Conservation (phyloP, 2,113 vertebrate species). For the Alethe diademata region DNA sequence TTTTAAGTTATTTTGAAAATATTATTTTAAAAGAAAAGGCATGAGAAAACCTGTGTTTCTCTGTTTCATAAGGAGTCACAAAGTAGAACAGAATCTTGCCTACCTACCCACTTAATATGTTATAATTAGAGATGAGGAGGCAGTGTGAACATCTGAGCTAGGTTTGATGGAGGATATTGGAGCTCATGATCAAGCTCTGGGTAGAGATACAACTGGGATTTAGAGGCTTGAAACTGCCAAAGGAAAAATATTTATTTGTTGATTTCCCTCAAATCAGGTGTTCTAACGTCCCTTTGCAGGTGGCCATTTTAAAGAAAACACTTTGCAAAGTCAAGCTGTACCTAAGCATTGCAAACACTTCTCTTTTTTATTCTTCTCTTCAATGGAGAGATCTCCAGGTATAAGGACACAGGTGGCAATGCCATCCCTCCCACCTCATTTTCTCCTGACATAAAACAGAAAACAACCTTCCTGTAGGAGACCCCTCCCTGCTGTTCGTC, state of each 20-base stretch:
- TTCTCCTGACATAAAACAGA: not conserved
- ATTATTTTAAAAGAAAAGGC: not conserved
- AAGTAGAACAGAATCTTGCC: not conserved
- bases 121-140: constrained; percentile 39
- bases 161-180: not conserved
- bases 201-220: not conserved
- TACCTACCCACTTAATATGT: not conserved
- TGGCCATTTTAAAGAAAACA: not conserved
- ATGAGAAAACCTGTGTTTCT: not conserved
- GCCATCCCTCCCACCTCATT: too few species aligned
- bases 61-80: not conserved
- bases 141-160: not conserved
- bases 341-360: not conserved
- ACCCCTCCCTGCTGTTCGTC: not conserved
- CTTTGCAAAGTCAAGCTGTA: too few species aligned
- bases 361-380: not conserved
- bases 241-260: accelerated
- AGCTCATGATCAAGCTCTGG: not conserved
- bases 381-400: accelerated
- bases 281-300: not conserved
- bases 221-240: not conserved
- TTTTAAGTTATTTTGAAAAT: not conserved
- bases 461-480: not conserved
- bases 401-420: not conserved
- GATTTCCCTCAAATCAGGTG: not conserved